phyloP scores from a whole-genome alignment of 2,113 vertebrate species.

The Dicentrarchus labrax region DNA sequence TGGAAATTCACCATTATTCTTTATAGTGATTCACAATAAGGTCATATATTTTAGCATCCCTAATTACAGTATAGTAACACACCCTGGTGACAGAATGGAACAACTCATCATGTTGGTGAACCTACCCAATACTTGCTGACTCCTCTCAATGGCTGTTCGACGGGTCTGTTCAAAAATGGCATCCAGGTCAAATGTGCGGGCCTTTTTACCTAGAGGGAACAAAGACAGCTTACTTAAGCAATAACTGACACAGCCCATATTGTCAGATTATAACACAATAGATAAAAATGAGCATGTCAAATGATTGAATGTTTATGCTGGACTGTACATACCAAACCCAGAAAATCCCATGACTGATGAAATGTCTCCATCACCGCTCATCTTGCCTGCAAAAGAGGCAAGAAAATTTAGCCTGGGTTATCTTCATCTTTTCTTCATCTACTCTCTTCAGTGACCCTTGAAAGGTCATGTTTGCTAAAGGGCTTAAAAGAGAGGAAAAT shows the following conservation, averaged over 20 bases:
- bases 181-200: conserved; percentile 95
- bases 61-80: neutral
- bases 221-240: neutral
- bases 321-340: conserved; percentile 81
- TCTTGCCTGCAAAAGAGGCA: conserved; percentile 28
- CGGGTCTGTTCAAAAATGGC: conserved; percentile 98
- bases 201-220: conserved; percentile 90
- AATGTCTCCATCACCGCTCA: conserved; percentile 75
- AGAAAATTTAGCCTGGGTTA: neutral
- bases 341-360: conserved; percentile 87
- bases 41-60: neutral
- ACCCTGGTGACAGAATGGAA: neutral
- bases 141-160: conserved; percentile 95
- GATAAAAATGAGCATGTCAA: neutral
- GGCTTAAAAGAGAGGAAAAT: no score
- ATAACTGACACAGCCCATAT: neutral
- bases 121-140: conserved; percentile 90
- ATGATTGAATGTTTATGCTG: neutral
- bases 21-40: no score
- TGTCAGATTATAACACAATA: neutral
- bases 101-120: neutral
- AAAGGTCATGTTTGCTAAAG: neutral
- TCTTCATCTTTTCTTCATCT: neutral
- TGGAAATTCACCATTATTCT: no score
- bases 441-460: neutral